Evolutionary conservation across 1,140 invertebrate genomes (phyloP), one percentile per base, ranked within the genome.

Genomic region (Aphelinus certus): DNA sequence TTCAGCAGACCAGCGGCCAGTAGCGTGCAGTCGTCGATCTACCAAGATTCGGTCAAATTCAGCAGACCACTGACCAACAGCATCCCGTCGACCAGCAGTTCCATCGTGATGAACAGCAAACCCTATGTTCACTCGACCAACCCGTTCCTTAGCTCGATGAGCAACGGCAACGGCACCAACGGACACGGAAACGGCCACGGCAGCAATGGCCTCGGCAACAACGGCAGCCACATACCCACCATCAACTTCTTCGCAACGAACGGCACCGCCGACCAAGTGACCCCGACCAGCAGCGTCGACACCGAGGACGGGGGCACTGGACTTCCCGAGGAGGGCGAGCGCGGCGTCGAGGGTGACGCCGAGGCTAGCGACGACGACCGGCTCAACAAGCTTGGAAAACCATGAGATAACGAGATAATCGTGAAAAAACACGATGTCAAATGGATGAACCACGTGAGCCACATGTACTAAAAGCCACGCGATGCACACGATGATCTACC

Each of bases 21-120:
- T 85, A 93, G 91, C 87, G 86, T 87, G 73, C 86, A 93, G 85
- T 90, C 91, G 88, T 84, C 89, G 85, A 78, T 91, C 89, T 81
- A 92, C 90, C 92, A 92, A 75, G 92, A 93, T 77, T 92, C 91
- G 68, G 90, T 92, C 83, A 92, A 92, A 1, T 79, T 78, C 42
- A 77, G 73, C 69, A 60, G 67, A 2, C 9, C 1, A 26, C 7
- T 60, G 58, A 43, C 58, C 7, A 60, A 7, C 7, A 60, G 6
- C 5, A 26, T 26, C 42, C 58, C 58, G 58, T 26, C 58, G 4
- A 43, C 4, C 57, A 53, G 4, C 46, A 58, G 1, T 5, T 10
- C 47, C 7, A 42, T 57, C 3, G 67, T 55, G 9, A 49, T 67
- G 1, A 75, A 70, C 55, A 75, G 49, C 48, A 76, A 71, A 10